phyloP scores from a whole-genome alignment of 2,888 invertebrate genomes.

The Caenorhabditis sinica region DNA sequence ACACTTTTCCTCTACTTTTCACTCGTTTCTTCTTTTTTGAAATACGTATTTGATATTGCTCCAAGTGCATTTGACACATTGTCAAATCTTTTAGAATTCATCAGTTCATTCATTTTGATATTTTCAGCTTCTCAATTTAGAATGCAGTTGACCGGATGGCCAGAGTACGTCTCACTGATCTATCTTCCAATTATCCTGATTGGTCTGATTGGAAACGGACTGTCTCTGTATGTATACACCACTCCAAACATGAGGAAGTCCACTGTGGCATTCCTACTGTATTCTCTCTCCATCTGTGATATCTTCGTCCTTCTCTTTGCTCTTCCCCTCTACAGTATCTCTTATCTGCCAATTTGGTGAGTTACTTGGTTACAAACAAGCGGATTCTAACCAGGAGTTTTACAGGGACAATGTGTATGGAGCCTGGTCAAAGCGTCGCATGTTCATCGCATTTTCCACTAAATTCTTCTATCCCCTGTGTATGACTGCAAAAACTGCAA shows the following conservation, averaged over 20 bases:
- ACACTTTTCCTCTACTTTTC: background rate
- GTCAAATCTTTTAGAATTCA: background rate
- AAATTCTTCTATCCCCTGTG: conserved; percentile 64
- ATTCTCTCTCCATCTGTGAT: conserved; percentile 62
- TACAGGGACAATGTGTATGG: conserved; percentile 53
- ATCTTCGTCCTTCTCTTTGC: conserved; percentile 58
- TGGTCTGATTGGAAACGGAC: conserved; percentile 58
- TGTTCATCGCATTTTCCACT: conserved; percentile 46
- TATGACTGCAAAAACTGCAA: conserved; percentile 67
- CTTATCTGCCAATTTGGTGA: conserved; percentile 58
- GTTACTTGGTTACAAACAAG: background rate
- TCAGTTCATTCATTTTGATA: background rate
- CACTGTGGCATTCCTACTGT: conserved; percentile 64
- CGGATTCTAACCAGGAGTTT: background rate
- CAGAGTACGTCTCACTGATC: conserved; percentile 55
- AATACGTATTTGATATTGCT: background rate
- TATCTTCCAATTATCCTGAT: conserved; percentile 54
- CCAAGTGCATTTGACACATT: conserved; percentile 38
- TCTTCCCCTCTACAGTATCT: conserved; percentile 51
- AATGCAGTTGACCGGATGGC: conserved; percentile 61
- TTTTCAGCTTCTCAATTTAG: conserved; percentile 32
- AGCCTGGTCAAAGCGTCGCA: conserved; percentile 47
- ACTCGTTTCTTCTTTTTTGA: background rate
- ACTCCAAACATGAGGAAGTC: conserved; percentile 60
- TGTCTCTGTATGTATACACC: conserved; percentile 62